phyloP scores from a whole-genome alignment of 2,113 vertebrate genomes.

The Passer domesticus region DNA sequence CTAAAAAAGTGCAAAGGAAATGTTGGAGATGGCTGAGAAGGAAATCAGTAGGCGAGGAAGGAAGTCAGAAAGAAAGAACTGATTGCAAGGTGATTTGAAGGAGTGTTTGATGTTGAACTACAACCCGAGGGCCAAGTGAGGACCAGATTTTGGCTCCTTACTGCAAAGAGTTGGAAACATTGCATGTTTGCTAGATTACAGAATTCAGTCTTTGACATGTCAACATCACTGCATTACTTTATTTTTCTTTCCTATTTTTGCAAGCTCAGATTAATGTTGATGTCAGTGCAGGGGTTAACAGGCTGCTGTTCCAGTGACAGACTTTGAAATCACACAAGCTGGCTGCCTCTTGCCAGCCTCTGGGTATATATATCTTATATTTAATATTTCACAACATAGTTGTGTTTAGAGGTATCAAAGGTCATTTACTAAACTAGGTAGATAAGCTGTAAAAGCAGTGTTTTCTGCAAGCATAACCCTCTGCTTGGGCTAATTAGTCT shows the following conservation, averaged over 20 bases:
- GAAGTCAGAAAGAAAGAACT: not conserved
- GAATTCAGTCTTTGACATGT: not conserved
- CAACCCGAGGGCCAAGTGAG: not conserved
- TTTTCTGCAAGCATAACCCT: not conserved
- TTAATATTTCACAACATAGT: not conserved
- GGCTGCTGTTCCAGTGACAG: not conserved
- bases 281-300: not conserved
- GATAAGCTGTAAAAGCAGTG: not conserved
- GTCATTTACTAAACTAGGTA: not conserved
- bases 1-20: conserved; percentile 38
- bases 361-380: not conserved
- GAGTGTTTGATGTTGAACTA: not conserved
- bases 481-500: not conserved
- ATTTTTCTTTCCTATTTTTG: not conserved
- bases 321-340: not conserved
- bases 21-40: not conserved
- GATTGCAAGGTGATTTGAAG: not conserved
- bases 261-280: not conserved
- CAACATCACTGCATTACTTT: not conserved
- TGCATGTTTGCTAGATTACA: not conserved
- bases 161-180: not conserved
- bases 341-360: not conserved
- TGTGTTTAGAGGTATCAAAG: not conserved
- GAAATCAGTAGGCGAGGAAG: conserved; percentile 3
- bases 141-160: not conserved